Evolutionary conservation across 1,140 invertebrate genomes (phyloP).

Genomic region (Eubasilissa regina): DNA sequence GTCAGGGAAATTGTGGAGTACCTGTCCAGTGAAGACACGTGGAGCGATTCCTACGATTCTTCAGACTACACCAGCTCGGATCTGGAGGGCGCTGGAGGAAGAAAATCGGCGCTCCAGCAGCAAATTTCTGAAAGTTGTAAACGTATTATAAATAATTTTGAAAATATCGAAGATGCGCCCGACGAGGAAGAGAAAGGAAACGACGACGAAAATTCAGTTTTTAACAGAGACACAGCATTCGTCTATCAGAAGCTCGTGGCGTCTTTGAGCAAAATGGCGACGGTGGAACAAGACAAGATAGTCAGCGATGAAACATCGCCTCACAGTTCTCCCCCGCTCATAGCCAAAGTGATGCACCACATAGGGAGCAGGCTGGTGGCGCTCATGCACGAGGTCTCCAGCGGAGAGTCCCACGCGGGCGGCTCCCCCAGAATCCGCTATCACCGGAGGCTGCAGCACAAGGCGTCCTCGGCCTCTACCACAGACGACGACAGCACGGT

Average conservation of each 20-base stretch:
- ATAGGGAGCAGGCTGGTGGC: slow-evolving; percentile 91
- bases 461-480: slow-evolving; percentile 79
- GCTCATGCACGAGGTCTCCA: slow-evolving; percentile 93
- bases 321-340: slow-evolving; percentile 87
- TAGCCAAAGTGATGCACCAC: slow-evolving; percentile 93
- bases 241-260: slow-evolving; percentile 89
- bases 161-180: slow-evolving; percentile 68
- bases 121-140: slow-evolving; percentile 91
- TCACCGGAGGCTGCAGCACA: slow-evolving; percentile 72
- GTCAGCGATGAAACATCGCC: slow-evolving; percentile 69
- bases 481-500: slow-evolving; percentile 84
- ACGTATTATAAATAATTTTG: slow-evolving; percentile 90
- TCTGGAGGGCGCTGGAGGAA: slow-evolving; percentile 81
- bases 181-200: slow-evolving; percentile 74
- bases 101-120: slow-evolving; percentile 83
- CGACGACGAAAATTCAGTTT: slow-evolving; percentile 73
- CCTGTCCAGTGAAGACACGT: slow-evolving; percentile 91
- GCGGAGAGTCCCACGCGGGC: slow-evolving; percentile 74
- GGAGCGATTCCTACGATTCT: slow-evolving; percentile 93
- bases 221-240: slow-evolving; percentile 83
- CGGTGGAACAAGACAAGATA: slow-evolving; percentile 65
- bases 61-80: slow-evolving; percentile 93
- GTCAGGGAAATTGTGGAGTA: slow-evolving; percentile 93
- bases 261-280: slow-evolving; percentile 83
- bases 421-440: slow-evolving; percentile 70